phyloP scores from a whole-genome alignment of 2,888 invertebrate genomes.

The Fragum fragum region DNA sequence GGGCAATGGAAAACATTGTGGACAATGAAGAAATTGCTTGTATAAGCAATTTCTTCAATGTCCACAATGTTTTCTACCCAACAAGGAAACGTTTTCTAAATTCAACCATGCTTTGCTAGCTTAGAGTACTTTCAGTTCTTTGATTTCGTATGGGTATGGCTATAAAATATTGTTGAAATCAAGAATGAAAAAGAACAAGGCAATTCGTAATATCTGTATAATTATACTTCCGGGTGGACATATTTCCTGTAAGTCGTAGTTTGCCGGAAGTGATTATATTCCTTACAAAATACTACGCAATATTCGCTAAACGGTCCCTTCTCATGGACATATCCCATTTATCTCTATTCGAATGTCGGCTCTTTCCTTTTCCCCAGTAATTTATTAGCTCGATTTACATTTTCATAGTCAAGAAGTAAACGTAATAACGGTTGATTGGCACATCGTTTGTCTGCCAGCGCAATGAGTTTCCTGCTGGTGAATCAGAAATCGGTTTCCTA shows the following conservation, averaged over 20 bases:
- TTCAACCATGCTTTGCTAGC: too few relatives aligned
- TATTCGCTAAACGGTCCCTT: constrained; percentile 42
- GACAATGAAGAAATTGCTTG: too few relatives aligned
- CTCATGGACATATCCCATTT: constrained; percentile 57
- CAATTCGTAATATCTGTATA: constrained; percentile 28
- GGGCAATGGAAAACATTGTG: too few relatives aligned
- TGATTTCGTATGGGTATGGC: too few relatives aligned
- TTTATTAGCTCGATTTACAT: constrained; percentile 45
- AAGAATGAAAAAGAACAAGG: constrained; percentile 6
- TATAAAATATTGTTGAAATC: too few relatives aligned
- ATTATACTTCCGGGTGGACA: constrained; percentile 49
- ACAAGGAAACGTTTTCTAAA: too few relatives aligned
- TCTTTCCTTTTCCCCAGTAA: constrained; percentile 48
- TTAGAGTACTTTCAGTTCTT: too few relatives aligned
- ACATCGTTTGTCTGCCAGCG: constrained; percentile 50
- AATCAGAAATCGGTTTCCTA: constrained; percentile 40
- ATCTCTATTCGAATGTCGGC: constrained; percentile 53
- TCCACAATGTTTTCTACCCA: too few relatives aligned
- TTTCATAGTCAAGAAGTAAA: constrained; percentile 33
- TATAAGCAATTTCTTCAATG: too few relatives aligned
- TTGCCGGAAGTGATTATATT: constrained; percentile 59
- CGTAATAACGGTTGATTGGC: neutral
- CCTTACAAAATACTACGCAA: constrained; percentile 40
- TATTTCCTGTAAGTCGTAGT: constrained; percentile 52
- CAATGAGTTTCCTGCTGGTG: constrained; percentile 39